A percentile compares a stretch with the other conserved stretches of the same genome.
These are phyloP conservation scores for Dorcus parallelipipedus DNA, from an alignment of 2,888 invertebrate genomes.

Conservation along the genomic window DNA sequence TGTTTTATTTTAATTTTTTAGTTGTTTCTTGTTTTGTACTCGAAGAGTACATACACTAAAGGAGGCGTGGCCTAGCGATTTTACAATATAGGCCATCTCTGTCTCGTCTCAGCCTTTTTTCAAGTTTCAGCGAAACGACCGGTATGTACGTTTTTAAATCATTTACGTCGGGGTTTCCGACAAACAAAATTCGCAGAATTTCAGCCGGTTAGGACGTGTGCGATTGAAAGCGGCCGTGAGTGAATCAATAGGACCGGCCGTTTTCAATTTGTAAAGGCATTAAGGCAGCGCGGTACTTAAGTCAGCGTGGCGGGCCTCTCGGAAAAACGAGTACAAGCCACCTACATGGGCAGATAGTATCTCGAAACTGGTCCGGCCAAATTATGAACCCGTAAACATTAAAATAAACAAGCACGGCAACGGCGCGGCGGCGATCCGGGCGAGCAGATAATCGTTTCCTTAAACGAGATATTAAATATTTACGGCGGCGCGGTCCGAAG, in stretches of 20 bases:
- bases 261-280: conserved; percentile 42
- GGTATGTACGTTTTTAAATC: no score
- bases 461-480: conserved; percentile 6
- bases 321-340: conserved; percentile 42
- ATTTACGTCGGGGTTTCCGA: no score
- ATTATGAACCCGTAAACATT: conserved; percentile 44
- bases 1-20: no score
- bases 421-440: conserved; percentile 20
- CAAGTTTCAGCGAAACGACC: no score
- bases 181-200: no score
- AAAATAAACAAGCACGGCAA: conserved; percentile 38
- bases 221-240: background rate
- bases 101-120: no score
- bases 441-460: conserved; percentile 19
- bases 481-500: background rate
- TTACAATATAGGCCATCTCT: no score
- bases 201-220: no score
- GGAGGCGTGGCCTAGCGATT: no score
- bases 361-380: conserved; percentile 40
- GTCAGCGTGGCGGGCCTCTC: conserved; percentile 35
- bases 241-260: conserved; percentile 23
- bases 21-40: no score
- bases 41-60: no score
- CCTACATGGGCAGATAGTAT: conserved; percentile 43
- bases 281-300: conserved; percentile 36